Evolutionary conservation across 2,113 vertebrate genomes (phyloP).

Genomic region (Acinonyx jubatus): DNA sequence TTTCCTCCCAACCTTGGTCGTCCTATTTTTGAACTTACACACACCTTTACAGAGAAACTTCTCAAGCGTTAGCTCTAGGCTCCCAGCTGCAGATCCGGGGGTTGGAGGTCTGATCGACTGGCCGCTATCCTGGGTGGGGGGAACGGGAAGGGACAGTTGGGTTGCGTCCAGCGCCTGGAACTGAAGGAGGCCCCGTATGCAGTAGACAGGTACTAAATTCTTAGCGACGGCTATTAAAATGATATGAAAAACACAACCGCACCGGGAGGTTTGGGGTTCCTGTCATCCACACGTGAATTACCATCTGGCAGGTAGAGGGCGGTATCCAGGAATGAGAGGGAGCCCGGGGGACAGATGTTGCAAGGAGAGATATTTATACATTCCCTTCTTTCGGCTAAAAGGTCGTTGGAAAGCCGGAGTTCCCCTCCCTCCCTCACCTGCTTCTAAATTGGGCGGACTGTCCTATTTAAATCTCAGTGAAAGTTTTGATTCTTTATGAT

Average conservation of each 20-base stretch:
- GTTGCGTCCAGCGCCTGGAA: rapidly evolving
- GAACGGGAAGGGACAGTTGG: too few relatives aligned
- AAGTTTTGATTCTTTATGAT: background rate
- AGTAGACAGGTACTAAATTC: background rate
- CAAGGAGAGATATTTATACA: background rate
- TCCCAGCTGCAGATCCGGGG: background rate
- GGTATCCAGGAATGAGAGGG: background rate
- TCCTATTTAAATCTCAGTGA: rapidly evolving
- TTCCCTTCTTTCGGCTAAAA: background rate
- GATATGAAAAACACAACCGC: background rate
- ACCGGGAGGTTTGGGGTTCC: background rate
- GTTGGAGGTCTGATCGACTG: background rate
- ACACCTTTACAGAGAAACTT: background rate
- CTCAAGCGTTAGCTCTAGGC: background rate
- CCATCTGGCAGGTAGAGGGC: background rate
- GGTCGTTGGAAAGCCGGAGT: background rate
- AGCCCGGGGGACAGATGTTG: background rate
- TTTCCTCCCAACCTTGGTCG: background rate
- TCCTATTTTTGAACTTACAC: background rate
- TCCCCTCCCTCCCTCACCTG: background rate
- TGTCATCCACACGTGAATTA: rapidly evolving
- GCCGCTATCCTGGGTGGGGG: background rate
- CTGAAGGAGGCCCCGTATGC: too few relatives aligned
- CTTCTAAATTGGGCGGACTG: background rate
- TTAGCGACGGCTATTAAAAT: background rate